These are phyloP conservation scores for Myodes glareolus DNA, from an alignment of 2,113 vertebrate genomes.

Conservation along the genomic window DNA sequence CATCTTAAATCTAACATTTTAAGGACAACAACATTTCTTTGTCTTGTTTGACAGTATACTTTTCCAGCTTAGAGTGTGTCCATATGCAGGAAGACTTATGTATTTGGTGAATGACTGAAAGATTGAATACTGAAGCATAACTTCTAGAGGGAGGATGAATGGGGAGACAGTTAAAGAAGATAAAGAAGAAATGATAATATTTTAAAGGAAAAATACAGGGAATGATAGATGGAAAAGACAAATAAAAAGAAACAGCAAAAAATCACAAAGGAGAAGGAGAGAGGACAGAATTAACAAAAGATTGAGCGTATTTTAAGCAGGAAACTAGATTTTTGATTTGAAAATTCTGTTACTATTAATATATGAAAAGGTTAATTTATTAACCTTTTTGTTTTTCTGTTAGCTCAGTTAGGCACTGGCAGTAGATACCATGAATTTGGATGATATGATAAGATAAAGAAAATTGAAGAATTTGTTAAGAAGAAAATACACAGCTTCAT, in stretches of 20 bases:
- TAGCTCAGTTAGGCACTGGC: background rate
- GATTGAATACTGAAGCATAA: background rate
- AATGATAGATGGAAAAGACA: background rate
- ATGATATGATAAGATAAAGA: background rate
- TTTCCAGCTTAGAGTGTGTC: background rate
- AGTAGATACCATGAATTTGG: background rate
- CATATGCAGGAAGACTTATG: background rate
- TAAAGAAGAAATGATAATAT: background rate
- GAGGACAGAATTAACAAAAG: background rate
- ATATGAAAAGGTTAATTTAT: conserved; percentile 37
- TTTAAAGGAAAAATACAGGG: background rate
- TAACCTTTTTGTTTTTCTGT: background rate
- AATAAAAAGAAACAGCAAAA: background rate
- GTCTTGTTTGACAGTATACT: background rate
- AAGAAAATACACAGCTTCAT: background rate
- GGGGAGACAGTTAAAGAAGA: background rate
- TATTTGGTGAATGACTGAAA: background rate
- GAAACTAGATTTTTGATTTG: background rate
- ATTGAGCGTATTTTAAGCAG: background rate
- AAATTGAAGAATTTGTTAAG: background rate
- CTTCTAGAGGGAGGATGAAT: background rate
- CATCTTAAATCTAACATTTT: background rate
- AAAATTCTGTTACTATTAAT: background rate
- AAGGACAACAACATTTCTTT: background rate
- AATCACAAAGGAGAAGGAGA: background rate